Base-by-base conservation (phyloP, 2,113 vertebrate species). In the Lynx canadensis region DNA sequence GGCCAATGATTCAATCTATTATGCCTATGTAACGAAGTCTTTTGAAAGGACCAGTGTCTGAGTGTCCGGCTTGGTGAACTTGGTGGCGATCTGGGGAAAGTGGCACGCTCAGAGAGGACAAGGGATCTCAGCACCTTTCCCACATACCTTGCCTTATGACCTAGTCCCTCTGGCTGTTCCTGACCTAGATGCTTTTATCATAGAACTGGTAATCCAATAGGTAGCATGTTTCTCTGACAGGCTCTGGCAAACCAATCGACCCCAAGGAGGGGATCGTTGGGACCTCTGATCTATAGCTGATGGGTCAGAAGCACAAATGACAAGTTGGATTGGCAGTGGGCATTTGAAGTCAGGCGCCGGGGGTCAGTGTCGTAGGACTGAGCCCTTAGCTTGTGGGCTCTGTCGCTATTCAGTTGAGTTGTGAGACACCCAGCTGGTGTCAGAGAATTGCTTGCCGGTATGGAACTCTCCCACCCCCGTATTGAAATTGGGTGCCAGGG, bases 51-150 rank as follows among this genome's bases (percentile, higher is more conserved):
- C 29, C 7, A 5, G 41, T 14, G 55, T 90, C 14, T 3, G 57
- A 84, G 57, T 68, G 31, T 52, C 21, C 6, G 27, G 5, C 16
- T 36, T 60, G 90, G 57, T 7, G 48, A 57, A 68, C 29, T 57
- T 23, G 2, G 2, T 0, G 21, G 87, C 68, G 2, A 31, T 78
- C 36, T 5, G 5, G 87, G 57, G 25, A 23, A 21, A n/a, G 55
- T 14, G 25, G n/a, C 1, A 6, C 8, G 0, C 57, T 83, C 48
- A 2, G 68, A 45, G 41, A 11, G 1, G 33, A 11, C 5, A 1
- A 5, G 36, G 45, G 65, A n/a, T 15, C 68, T 55, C 36, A 4
- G 0, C 10, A 2, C 29, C 25, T 69, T 83, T 38, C n/a, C 55
- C 18, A 2, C 80, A 55, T 2, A 14, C 21, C 29, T 76, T 78